phyloP scores from a whole-genome alignment of 2,113 vertebrate species.

The Entosphenus tridentatus region DNA sequence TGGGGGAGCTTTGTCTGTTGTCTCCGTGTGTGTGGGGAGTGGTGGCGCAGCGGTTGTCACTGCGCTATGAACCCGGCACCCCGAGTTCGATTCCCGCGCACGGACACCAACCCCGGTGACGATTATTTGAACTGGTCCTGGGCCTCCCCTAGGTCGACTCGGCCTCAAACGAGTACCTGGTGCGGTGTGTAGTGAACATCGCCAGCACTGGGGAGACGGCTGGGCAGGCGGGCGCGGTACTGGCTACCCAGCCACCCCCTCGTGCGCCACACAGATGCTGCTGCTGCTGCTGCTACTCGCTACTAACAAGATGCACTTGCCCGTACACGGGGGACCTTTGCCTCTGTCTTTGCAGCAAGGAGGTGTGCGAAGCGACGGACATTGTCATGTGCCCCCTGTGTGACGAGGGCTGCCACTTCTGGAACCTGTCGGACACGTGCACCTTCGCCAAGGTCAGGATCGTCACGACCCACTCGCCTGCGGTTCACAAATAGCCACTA shows the following conservation, averaged over 20 bases:
- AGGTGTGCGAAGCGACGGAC: constrained; percentile 41
- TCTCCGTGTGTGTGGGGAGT: too few relatives aligned
- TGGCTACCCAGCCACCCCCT: background rate
- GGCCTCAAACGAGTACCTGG: too few relatives aligned
- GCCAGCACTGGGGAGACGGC: background rate
- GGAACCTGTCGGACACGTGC: constrained; percentile 53
- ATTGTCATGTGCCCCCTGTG: constrained; percentile 58
- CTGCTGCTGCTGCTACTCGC: background rate
- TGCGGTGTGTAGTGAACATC: too few relatives aligned
- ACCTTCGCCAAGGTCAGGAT: constrained; percentile 45
- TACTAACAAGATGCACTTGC: background rate
- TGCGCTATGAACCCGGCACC: too few relatives aligned
- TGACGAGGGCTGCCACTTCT: constrained; percentile 30
- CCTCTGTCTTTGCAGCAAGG: constrained; percentile 27
- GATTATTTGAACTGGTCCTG: too few relatives aligned
- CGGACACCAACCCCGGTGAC: too few relatives aligned
- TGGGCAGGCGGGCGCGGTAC: background rate
- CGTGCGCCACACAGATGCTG: background rate
- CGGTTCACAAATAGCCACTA: too few relatives aligned
- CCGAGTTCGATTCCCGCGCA: too few relatives aligned
- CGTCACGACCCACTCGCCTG: too few relatives aligned
- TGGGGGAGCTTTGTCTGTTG: too few relatives aligned
- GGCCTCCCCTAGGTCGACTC: too few relatives aligned
- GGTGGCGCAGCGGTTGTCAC: too few relatives aligned
- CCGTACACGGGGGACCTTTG: background rate